A percentile compares a stretch with the other conserved stretches of the same genome.
phyloP scores from a whole-genome alignment of 2,888 invertebrate genomes.

The Calameuta pallipes region DNA sequence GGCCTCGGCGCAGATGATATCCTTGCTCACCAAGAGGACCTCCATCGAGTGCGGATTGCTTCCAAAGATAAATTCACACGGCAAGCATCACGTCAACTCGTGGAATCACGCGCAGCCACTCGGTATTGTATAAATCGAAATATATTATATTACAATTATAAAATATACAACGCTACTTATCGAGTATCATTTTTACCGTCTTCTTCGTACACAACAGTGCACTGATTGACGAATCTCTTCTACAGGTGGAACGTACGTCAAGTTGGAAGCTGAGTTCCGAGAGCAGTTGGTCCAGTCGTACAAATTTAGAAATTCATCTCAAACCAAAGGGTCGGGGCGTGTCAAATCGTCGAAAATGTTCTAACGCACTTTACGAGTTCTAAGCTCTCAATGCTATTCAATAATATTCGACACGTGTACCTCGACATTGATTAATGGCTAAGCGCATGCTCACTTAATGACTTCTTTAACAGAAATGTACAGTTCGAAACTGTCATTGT shows the following conservation, averaged over 20 bases:
- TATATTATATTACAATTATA: not conserved
- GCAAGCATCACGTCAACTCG: slow-evolving; percentile 38
- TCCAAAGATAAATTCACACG: slow-evolving; percentile 33
- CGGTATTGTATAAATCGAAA: slow-evolving; percentile 37
- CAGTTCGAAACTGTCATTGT: not conserved
- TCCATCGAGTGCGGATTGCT: slow-evolving; percentile 45
- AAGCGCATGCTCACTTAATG: not conserved
- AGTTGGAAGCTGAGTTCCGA: slow-evolving; percentile 82
- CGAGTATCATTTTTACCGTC: too few relatives aligned
- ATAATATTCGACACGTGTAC: not conserved
- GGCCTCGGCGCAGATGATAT: slow-evolving; percentile 76
- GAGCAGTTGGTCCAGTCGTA: slow-evolving; percentile 66
- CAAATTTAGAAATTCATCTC: slow-evolving; percentile 48
- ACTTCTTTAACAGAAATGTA: not conserved
- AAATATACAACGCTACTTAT: too few relatives aligned
- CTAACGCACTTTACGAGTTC: not conserved
- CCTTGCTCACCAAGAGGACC: slow-evolving; percentile 70
- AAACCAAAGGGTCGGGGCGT: slow-evolving; percentile 37
- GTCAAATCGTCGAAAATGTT: slow-evolving; percentile 39
- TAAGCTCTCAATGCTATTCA: not conserved
- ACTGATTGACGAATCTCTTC: slow-evolving; percentile 19
- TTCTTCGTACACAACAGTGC: too few relatives aligned
- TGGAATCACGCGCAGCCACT: slow-evolving; percentile 49
- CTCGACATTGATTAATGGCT: not conserved
- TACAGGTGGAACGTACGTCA: slow-evolving; percentile 79